Conservation (phyloP, 2,797 vertebrate genomes). For the Ptychobarbus kaznakovi region DNA sequence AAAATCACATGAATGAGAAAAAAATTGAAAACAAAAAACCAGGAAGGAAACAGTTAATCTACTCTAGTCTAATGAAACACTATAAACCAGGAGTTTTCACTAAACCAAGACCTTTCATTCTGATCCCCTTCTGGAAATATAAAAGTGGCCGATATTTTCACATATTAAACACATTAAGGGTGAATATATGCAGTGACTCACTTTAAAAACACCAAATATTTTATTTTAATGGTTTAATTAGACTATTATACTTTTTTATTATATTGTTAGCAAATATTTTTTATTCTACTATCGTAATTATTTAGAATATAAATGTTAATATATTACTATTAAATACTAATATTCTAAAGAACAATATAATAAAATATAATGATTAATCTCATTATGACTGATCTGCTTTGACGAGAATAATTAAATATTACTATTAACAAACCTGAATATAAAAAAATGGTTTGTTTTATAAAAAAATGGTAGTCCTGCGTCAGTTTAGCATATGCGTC, state of each 20-base stretch:
- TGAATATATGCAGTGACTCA: not conserved
- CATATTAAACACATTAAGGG: not conserved
- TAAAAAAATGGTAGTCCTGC: too few species aligned
- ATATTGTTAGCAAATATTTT: not conserved
- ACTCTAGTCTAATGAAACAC: not conserved
- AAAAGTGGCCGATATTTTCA: not conserved
- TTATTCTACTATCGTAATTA: not conserved
- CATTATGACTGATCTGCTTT: too few species aligned
- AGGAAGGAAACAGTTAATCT: not conserved
- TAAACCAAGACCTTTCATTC: not conserved
- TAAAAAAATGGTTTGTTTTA: too few species aligned
- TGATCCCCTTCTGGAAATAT: not conserved
- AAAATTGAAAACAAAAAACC: not conserved
- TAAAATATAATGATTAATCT: too few species aligned
- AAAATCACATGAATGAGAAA: not conserved
- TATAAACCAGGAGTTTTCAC: not conserved
- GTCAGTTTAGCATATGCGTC: too few species aligned
- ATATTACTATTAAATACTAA: not conserved
- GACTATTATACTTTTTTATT: not conserved
- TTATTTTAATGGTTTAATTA: not conserved
- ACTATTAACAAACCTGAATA: not conserved
- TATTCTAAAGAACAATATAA: not conserved
- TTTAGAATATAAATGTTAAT: not conserved
- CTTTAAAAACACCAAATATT: not conserved
- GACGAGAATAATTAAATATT: not conserved